phyloP scores from a whole-genome alignment of 2,888 invertebrate species.

The Andrena flavipes region DNA sequence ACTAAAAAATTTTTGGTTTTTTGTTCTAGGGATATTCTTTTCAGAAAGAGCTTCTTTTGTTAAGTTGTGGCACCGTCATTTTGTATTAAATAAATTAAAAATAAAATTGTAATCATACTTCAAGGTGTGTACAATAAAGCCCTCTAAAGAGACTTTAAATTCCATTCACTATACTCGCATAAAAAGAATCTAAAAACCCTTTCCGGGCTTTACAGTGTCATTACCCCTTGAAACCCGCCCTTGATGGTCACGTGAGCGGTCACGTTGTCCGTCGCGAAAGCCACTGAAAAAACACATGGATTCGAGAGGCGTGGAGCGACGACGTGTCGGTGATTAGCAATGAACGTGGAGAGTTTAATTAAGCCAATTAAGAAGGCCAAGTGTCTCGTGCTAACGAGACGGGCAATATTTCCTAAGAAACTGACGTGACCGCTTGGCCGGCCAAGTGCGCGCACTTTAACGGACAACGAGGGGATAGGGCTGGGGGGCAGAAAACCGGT shows the following conservation, averaged over 20 bases:
- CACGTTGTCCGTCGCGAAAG: not conserved
- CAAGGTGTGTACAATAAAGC: too few species aligned
- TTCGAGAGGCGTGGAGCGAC: slow-evolving; percentile 8
- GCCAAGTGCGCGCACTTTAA: slow-evolving; percentile 44
- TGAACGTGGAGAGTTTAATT: slow-evolving; percentile 65
- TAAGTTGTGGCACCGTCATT: too few species aligned
- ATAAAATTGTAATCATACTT: too few species aligned
- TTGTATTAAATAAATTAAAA: too few species aligned
- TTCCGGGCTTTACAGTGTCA: too few species aligned
- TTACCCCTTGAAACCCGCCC: too few species aligned
- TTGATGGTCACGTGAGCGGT: not conserved
- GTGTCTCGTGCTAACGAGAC: slow-evolving; percentile 68
- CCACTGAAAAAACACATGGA: not conserved
- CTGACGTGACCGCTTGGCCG: slow-evolving; percentile 61
- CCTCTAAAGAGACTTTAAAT: too few species aligned
- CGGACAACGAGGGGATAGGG: slow-evolving; percentile 36
- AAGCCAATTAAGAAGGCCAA: slow-evolving; percentile 69
- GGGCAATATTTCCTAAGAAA: slow-evolving; percentile 72
- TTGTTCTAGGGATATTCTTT: too few species aligned
- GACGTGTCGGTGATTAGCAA: slow-evolving; percentile 64
- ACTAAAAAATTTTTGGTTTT: too few species aligned
- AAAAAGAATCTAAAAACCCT: too few species aligned
- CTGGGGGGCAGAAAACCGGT: slow-evolving; percentile 30
- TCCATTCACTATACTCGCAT: too few species aligned
- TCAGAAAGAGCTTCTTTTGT: too few species aligned